Percentiles rank a stretch among this genome's conserved stretches.
Conservation (phyloP, 2,113 vertebrate genomes). For the Megaleporinus macrocephalus region DNA sequence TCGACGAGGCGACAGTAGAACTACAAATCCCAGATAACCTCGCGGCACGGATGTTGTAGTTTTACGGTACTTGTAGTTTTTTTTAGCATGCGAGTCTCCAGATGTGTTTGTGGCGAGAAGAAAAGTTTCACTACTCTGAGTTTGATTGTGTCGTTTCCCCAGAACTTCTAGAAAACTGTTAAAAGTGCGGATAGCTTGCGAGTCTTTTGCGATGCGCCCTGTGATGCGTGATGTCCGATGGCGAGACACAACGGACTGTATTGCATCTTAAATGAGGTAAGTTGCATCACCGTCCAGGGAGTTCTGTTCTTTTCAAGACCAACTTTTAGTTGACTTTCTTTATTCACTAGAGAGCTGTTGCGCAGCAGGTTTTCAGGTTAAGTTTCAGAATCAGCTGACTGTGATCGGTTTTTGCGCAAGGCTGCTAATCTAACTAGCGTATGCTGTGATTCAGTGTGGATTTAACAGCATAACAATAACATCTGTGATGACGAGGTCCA, state of each 20-base stretch:
- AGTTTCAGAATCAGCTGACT: no score
- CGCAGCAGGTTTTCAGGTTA: no score
- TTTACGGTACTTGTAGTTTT: constrained; percentile 27
- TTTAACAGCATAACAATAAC: neutral
- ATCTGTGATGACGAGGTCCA: neutral
- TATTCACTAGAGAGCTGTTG: neutral
- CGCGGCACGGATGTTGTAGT: neutral
- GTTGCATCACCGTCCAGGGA: constrained; percentile 71
- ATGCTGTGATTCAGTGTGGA: neutral
- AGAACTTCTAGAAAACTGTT: neutral
- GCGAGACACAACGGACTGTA: constrained; percentile 47
- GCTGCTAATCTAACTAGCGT: neutral
- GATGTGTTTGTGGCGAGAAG: constrained; percentile 63
- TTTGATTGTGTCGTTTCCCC: neutral
- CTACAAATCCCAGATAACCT: constrained; percentile 49
- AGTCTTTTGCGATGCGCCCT: neutral
- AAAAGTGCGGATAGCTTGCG: neutral
- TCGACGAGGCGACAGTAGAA: neutral
- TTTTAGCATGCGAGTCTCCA: constrained; percentile 36
- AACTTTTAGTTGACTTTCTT: neutral
- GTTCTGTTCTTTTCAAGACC: no score
- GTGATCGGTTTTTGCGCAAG: neutral
- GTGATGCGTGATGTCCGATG: neutral
- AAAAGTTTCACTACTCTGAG: constrained; percentile 43
- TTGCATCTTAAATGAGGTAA: constrained; percentile 67